These are phyloP conservation scores for Polyodon spathula DNA, from an alignment of 2,113 vertebrate genomes.

Conservation along the genomic window DNA sequence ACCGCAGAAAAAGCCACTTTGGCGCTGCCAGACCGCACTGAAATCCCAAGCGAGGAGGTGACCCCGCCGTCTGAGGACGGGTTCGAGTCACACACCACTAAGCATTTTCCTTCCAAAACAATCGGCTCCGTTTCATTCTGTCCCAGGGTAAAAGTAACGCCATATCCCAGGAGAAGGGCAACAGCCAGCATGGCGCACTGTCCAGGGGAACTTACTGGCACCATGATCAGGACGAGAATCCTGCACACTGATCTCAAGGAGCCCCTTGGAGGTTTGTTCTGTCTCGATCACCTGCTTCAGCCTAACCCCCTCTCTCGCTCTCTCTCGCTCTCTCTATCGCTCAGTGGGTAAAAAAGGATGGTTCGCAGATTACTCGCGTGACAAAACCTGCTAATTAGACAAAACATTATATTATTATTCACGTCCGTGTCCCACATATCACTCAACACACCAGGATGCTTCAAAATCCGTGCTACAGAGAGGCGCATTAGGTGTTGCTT, in stretches of 20 bases:
- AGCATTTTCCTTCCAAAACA: slow-evolving; percentile 92
- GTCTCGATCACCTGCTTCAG: slow-evolving; percentile 57
- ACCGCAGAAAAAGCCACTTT: slow-evolving; percentile 95
- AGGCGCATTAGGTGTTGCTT: too few species aligned
- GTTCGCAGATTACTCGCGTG: slow-evolving; percentile 41
- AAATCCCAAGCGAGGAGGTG: slow-evolving; percentile 92
- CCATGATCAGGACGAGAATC: slow-evolving; percentile 58
- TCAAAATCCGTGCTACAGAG: too few species aligned
- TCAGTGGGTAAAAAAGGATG: slow-evolving; percentile 41
- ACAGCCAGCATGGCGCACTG: slow-evolving; percentile 65
- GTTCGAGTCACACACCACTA: slow-evolving; percentile 96
- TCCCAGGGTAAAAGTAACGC: slow-evolving; percentile 60
- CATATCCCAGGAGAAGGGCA: slow-evolving; percentile 62
- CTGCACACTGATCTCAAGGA: slow-evolving; percentile 51
- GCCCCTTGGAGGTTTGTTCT: slow-evolving; percentile 64
- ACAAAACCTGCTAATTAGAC: slow-evolving; percentile 44
- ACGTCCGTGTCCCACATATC: too few species aligned
- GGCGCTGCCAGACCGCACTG: slow-evolving; percentile 88
- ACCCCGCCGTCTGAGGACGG: slow-evolving; percentile 90
- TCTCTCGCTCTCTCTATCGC: slow-evolving; percentile 41
- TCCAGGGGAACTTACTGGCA: slow-evolving; percentile 55
- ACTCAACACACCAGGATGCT: too few species aligned
- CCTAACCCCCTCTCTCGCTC: slow-evolving; percentile 35
- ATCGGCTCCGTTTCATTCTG: slow-evolving; percentile 97
- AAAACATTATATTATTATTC: slow-evolving; percentile 13